These are phyloP conservation scores for Sepioteuthis lessoniana DNA, from an alignment of 2,888 invertebrate genomes.

Conservation along the genomic window DNA sequence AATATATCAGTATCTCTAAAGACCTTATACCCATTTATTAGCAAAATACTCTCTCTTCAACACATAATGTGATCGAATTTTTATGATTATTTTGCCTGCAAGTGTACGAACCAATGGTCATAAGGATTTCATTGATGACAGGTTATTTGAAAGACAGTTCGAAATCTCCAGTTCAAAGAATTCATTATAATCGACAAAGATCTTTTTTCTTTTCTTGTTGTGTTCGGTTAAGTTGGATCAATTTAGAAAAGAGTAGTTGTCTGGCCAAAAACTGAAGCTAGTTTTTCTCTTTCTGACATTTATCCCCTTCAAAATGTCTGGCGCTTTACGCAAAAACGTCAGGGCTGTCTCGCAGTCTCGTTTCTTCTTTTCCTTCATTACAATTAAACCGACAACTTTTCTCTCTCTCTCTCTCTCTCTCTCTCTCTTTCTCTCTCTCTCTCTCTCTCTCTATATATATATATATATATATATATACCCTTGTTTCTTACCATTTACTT, in stretches of 20 bases:
- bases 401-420: too few relatives aligned
- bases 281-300: background rate
- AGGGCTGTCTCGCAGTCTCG: conserved; percentile 33
- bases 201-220: background rate
- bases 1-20: too few relatives aligned
- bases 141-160: background rate
- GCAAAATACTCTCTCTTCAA: too few relatives aligned
- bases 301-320: background rate
- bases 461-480: too few relatives aligned
- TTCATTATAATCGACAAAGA: background rate
- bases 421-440: too few relatives aligned
- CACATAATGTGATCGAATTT: background rate
- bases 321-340: background rate
- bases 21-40: too few relatives aligned
- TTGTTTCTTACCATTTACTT: background rate
- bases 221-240: background rate
- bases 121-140: background rate
- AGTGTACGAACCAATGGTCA: background rate
- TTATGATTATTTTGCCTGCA: background rate
- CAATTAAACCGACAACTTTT: background rate
- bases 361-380: background rate
- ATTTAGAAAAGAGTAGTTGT: background rate
- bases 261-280: background rate
- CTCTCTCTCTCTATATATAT: too few relatives aligned
- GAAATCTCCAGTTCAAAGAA: background rate